Conservation (phyloP, 1,140 invertebrate species). For the Druon quercuslanigerum region DNA sequence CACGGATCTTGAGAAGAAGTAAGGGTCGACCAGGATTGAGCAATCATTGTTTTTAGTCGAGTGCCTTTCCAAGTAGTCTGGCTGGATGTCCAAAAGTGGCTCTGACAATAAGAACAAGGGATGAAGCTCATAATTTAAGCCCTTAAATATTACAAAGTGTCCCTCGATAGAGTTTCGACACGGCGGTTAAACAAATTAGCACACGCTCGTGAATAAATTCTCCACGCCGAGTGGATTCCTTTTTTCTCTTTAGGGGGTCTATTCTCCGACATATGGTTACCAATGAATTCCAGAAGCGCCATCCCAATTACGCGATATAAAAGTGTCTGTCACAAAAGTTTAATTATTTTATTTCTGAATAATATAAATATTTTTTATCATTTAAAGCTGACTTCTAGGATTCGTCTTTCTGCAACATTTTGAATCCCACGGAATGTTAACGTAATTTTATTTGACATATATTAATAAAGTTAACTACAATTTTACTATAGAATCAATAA, state of each 20-base stretch:
- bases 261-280: conserved; percentile 64
- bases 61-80: conserved; percentile 41
- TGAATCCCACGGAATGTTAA: too few relatives aligned
- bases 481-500: background rate
- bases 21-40: conserved; percentile 41
- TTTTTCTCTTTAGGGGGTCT: conserved; percentile 60
- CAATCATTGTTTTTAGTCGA: conserved; percentile 53
- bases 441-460: background rate
- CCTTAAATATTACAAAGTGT: conserved; percentile 22
- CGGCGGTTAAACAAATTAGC: conserved; percentile 67
- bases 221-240: conserved; percentile 58
- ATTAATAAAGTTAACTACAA: background rate
- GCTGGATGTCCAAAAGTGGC: background rate
- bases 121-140: conserved; percentile 16
- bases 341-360: conserved; percentile 18
- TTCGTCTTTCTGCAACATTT: too few relatives aligned
- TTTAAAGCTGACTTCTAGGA: background rate
- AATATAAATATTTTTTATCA: background rate
- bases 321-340: conserved; percentile 31
- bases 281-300: conserved; percentile 53
- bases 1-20: conserved; percentile 1
- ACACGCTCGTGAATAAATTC: conserved; percentile 64
- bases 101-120: conserved; percentile 9
- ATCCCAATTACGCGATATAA: conserved; percentile 33
- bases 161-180: conserved; percentile 45